phyloP scores from a whole-genome alignment of 2,113 vertebrate species.

The Panurus biarmicus region DNA sequence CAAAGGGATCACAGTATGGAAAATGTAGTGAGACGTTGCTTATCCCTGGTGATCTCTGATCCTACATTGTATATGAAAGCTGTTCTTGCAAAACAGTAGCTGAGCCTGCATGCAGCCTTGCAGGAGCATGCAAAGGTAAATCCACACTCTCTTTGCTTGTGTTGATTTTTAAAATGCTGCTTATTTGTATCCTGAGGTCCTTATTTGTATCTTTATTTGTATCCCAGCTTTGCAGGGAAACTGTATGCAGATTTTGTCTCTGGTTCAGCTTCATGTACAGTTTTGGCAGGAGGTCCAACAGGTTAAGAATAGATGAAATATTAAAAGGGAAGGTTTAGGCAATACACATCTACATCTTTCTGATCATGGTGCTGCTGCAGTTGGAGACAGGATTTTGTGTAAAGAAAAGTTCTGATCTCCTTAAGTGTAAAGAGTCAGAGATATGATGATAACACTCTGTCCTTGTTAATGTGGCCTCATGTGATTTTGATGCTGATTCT shows the following conservation, averaged over 20 bases:
- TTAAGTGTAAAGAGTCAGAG: neutral
- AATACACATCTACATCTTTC: slow-evolving; percentile 6
- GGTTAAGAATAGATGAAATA: slow-evolving; percentile 33
- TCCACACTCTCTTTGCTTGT: neutral
- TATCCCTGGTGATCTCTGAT: slow-evolving; percentile 34
- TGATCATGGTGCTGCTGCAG: neutral
- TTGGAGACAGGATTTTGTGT: neutral
- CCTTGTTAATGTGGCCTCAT: neutral
- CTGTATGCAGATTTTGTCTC: neutral
- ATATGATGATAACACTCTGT: neutral
- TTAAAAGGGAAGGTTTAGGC: neutral
- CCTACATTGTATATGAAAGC: slow-evolving; percentile 21
- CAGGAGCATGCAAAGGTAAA: slow-evolving; percentile 4
- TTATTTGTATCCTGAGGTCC: neutral
- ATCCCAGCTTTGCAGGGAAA: neutral
- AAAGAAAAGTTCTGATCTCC: neutral
- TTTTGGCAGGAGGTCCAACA: neutral
- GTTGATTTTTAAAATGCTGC: neutral
- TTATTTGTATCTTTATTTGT: too few relatives aligned
- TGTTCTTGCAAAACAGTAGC: slow-evolving; percentile 36
- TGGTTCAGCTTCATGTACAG: neutral
- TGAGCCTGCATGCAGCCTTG: neutral
- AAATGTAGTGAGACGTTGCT: slow-evolving; percentile 46
- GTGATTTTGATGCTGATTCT: neutral
- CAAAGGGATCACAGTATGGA: slow-evolving; percentile 21